phyloP scores from a whole-genome alignment of 2,113 vertebrate genomes.

The Entomyzon cyanotis region DNA sequence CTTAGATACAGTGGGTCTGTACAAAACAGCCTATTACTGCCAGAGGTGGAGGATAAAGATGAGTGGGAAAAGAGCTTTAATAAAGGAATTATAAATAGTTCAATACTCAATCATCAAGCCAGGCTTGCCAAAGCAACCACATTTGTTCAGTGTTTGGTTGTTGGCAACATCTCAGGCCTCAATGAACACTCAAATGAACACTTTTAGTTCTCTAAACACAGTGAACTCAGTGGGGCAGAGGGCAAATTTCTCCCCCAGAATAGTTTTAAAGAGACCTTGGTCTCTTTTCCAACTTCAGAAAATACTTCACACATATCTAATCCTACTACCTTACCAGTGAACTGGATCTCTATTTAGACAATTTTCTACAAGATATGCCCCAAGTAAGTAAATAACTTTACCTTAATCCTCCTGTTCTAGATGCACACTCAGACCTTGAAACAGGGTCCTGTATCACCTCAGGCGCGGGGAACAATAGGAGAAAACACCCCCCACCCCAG shows the following conservation, averaged over 20 bases:
- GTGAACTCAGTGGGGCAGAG: rapidly evolving
- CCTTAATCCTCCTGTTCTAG: not conserved
- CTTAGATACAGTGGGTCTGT: not conserved
- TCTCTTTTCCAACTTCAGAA: not conserved
- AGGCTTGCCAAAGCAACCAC: not conserved
- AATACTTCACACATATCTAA: not conserved
- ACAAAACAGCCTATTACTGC: not conserved
- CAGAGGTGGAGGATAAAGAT: rapidly evolving
- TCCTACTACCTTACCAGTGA: not conserved
- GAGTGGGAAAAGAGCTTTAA: rapidly evolving
- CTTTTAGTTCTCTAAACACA: not conserved
- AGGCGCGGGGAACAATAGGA: rapidly evolving
- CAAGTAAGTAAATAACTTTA: not conserved
- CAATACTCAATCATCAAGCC: not conserved
- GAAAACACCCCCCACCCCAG: rapidly evolving
- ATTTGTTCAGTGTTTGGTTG: not conserved
- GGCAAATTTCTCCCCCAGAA: not conserved
- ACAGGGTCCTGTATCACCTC: rapidly evolving
- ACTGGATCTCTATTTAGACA: not conserved
- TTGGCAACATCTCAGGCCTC: not conserved
- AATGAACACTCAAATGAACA: not conserved
- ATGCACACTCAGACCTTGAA: not conserved
- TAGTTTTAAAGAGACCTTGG: rapidly evolving
- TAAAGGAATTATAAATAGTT: not conserved
- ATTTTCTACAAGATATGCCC: not conserved